These are phyloP conservation scores for Macrophya alboannulata DNA, from an alignment of 2,888 invertebrate genomes.

Conservation along the genomic window DNA sequence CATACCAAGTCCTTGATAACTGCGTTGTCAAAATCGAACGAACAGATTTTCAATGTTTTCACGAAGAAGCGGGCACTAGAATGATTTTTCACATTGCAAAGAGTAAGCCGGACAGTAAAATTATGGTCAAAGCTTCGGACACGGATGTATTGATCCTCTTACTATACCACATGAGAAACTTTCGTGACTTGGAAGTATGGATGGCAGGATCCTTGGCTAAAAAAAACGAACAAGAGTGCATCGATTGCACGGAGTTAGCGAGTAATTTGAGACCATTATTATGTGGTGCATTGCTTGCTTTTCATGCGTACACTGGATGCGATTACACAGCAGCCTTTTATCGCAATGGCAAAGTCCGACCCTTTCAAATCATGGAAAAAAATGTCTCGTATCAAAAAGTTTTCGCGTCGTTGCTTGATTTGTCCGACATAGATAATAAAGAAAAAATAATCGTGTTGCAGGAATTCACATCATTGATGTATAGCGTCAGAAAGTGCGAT, in stretches of 20 bases:
- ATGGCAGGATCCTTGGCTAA: not conserved
- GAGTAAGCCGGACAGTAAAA: not conserved
- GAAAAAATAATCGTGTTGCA: constrained; percentile 31
- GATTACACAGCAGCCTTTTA: constrained; percentile 70
- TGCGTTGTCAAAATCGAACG: not conserved
- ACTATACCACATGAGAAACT: not conserved
- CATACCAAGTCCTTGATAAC: not conserved
- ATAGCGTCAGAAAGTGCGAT: not conserved
- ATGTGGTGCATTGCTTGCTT: constrained; percentile 64
- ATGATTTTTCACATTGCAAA: not conserved
- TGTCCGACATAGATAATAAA: constrained; percentile 63
- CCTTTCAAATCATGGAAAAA: constrained; percentile 68
- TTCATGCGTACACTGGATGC: constrained; percentile 71
- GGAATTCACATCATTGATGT: constrained; percentile 39
- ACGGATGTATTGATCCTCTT: constrained; percentile 15
- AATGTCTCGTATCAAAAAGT: constrained; percentile 68
- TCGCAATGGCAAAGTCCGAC: constrained; percentile 70
- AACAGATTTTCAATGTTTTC: not conserved
- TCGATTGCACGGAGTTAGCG: constrained; percentile 10
- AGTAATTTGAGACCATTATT: not conserved
- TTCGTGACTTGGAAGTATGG: not conserved
- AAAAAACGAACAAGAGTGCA: constrained; percentile 1
- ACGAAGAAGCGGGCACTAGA: not conserved
- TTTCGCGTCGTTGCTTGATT: constrained; percentile 71
- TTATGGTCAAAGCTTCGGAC: not conserved